A percentile compares a stretch with the other conserved stretches of the same genome.
phyloP scores from a whole-genome alignment of 2,888 invertebrate genomes.

The Pardosa pseudoannulata region DNA sequence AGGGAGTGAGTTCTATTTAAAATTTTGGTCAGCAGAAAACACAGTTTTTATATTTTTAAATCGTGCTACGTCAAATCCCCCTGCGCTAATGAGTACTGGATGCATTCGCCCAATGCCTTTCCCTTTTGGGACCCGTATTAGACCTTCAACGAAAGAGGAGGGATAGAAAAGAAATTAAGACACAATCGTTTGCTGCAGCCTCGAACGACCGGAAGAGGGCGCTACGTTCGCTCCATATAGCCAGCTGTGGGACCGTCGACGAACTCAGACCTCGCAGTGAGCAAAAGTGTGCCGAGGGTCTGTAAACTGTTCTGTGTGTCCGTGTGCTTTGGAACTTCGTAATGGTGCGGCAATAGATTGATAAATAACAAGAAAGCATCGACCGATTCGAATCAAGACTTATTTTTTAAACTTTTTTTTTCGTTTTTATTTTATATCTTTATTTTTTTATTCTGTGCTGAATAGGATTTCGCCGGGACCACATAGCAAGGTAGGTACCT shows the following conservation, averaged over 20 bases:
- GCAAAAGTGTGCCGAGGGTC: conserved; percentile 43
- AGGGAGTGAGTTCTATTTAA: conserved; percentile 64
- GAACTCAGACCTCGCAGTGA: conserved; percentile 64
- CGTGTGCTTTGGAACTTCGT: conserved; percentile 48
- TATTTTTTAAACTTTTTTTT: conserved; percentile 60
- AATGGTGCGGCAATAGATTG: conserved; percentile 45
- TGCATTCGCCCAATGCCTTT: conserved; percentile 56
- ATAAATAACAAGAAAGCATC: conserved; percentile 33
- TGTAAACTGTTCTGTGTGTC: conserved; percentile 58
- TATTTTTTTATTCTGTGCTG: conserved; percentile 58
- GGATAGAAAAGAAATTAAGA: conserved; percentile 64
- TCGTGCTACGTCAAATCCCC: conserved; percentile 57
- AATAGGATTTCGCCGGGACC: conserved; percentile 69
- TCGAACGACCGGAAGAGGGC: conserved; percentile 24
- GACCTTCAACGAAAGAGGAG: conserved; percentile 43
- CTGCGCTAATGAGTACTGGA: conserved; percentile 47
- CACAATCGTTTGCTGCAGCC: conserved; percentile 35
- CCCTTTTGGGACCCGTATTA: conserved; percentile 53
- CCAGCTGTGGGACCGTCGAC: conserved; percentile 38
- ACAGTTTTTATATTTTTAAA: conserved; percentile 68
- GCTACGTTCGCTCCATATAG: conserved; percentile 63
- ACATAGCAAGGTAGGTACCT: conserved; percentile 47
- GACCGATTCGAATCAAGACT: conserved; percentile 38
- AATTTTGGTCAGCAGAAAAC: conserved; percentile 69
- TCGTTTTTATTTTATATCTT: conserved; percentile 56